phyloP scores from a whole-genome alignment of 1,140 invertebrate species.

The Oryzaephilus surinamensis region DNA sequence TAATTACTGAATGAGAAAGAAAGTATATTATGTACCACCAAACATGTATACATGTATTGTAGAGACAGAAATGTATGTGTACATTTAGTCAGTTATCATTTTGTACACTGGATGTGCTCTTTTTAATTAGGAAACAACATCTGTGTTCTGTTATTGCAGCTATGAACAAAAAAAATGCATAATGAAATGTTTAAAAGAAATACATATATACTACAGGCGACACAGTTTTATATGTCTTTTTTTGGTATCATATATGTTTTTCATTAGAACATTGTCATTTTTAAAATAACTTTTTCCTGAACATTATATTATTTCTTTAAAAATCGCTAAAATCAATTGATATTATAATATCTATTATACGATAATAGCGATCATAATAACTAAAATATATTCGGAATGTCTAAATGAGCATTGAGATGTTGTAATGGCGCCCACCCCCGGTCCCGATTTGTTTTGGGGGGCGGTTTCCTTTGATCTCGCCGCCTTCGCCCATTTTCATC shows the following conservation, averaged over 20 bases:
- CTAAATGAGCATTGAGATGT: slow-evolving; percentile 38
- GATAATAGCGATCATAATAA: slow-evolving; percentile 13
- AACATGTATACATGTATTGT: too few species aligned
- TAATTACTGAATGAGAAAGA: too few species aligned
- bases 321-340: too few species aligned
- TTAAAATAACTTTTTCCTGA: too few species aligned
- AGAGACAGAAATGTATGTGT: slow-evolving; percentile 24
- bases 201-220: too few species aligned
- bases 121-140: slow-evolving; percentile 35
- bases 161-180: slow-evolving; percentile 26
- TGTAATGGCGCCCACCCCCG: slow-evolving; percentile 35
- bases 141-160: slow-evolving; percentile 28
- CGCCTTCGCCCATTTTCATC: slow-evolving; percentile 18
- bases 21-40: too few species aligned
- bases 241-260: too few species aligned
- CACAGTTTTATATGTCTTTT: too few species aligned
- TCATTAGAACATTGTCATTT: too few species aligned
- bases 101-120: slow-evolving; percentile 20
- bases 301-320: too few species aligned
- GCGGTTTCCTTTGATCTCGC: slow-evolving; percentile 38
- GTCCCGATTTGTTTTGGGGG: slow-evolving; percentile 34
- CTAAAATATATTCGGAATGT: slow-evolving; percentile 30
- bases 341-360: too few species aligned
- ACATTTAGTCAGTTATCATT: slow-evolving; percentile 29
- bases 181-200: too few species aligned